Conservation (phyloP, 2,113 vertebrate species). For the Nannospalax galili region DNA sequence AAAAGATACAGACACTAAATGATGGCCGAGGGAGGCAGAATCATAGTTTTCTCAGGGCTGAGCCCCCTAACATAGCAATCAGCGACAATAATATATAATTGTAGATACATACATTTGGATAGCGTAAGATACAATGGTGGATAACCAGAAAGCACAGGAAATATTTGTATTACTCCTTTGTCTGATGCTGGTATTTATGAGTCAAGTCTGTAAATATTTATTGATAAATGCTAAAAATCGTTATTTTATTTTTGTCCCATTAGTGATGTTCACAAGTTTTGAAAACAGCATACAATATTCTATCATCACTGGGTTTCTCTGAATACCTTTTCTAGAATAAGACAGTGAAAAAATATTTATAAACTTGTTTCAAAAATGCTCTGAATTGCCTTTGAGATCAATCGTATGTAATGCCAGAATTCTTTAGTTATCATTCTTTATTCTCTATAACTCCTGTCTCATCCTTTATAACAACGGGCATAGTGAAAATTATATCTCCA, state of each 20-base stretch:
- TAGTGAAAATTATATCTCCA: background rate
- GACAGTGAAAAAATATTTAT: slow-evolving; percentile 25
- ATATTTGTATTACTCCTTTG: background rate
- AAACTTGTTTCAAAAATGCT: slow-evolving; percentile 44
- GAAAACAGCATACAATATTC: background rate
- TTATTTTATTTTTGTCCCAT: slow-evolving; percentile 21
- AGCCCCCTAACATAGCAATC: background rate
- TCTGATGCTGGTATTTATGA: background rate
- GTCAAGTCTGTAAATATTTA: background rate
- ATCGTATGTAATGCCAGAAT: slow-evolving; percentile 35
- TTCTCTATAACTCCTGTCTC: slow-evolving; percentile 17
- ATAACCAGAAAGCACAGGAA: background rate
- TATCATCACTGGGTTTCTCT: background rate
- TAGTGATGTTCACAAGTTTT: slow-evolving; percentile 12
- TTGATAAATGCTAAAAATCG: slow-evolving; percentile 2
- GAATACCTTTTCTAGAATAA: background rate
- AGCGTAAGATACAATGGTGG: background rate
- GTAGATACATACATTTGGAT: background rate
- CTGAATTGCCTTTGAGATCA: slow-evolving; percentile 14
- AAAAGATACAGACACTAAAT: no score
- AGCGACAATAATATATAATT: background rate
- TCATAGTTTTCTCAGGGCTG: no score
- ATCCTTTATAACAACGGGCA: slow-evolving; percentile 48
- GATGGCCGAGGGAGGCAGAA: no score
- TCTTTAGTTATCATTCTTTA: slow-evolving; percentile 26